Conservation (phyloP, 1,140 invertebrate species). For the Asobara japonica region DNA sequence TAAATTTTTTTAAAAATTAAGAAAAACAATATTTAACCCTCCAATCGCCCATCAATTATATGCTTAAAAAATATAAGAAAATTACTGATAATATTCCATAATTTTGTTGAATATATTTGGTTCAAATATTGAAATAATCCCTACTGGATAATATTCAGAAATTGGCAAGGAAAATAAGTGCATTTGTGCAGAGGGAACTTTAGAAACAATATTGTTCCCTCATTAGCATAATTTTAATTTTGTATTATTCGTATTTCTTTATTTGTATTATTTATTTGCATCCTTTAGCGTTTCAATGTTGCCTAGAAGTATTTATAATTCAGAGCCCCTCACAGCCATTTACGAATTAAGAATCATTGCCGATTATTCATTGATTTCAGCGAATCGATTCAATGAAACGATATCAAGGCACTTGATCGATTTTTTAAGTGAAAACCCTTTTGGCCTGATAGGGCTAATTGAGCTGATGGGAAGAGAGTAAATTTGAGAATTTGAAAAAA, state of each 20-base stretch:
- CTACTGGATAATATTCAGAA: neutral
- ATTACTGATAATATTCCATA: neutral
- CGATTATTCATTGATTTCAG: neutral
- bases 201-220: neutral
- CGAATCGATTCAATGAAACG: neutral
- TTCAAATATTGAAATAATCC: neutral
- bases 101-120: neutral
- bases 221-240: neutral
- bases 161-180: neutral
- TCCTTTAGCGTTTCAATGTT: neutral
- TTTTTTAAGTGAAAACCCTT: too few species aligned
- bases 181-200: neutral
- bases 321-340: constrained; percentile 27
- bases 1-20: too few species aligned
- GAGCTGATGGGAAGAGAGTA: too few species aligned
- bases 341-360: constrained; percentile 1
- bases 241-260: too few species aligned
- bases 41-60: too few species aligned
- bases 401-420: neutral
- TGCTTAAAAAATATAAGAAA: neutral
- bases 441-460: too few species aligned
- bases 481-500: too few species aligned
- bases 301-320: neutral
- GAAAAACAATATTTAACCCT: too few species aligned
- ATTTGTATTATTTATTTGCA: constrained; percentile 3